Evolutionary conservation across 2,888 invertebrate species (phyloP).

Genomic region (Synergus gifuensis): DNA sequence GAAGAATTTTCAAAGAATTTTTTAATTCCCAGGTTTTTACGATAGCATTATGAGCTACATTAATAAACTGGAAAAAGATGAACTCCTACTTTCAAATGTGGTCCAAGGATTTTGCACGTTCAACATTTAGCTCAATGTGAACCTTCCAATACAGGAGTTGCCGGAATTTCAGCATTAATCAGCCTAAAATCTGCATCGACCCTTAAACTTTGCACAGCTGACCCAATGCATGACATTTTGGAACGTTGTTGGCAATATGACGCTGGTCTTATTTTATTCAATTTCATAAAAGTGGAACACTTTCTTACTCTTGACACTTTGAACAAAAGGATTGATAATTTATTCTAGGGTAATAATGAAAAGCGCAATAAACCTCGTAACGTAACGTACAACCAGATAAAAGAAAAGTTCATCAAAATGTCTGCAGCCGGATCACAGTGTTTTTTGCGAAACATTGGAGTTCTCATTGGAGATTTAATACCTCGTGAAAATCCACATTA

Average conservation of each 20-base stretch:
- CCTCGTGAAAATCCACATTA: constrained; percentile 36
- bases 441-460: constrained; percentile 49
- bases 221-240: constrained; percentile 44
- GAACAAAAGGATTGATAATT: constrained; percentile 35
- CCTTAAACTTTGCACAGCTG: constrained; percentile 45
- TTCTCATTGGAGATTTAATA: constrained; percentile 48
- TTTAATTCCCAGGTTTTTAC: constrained; percentile 49
- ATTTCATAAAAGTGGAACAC: constrained; percentile 16
- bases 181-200: constrained; percentile 4
- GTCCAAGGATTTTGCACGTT: constrained; percentile 42
- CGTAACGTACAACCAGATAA: constrained; percentile 15
- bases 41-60: constrained; percentile 45
- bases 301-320: constrained; percentile 23
- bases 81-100: constrained; percentile 44
- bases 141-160: constrained; percentile 43
- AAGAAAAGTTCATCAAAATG: constrained; percentile 44
- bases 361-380: not conserved
- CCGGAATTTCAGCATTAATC: constrained; percentile 5
- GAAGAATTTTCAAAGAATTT: constrained; percentile 45
- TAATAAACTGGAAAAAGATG: constrained; percentile 37
- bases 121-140: constrained; percentile 32
- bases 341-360: constrained; percentile 40
- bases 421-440: constrained; percentile 52
- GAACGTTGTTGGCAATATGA: constrained; percentile 44
- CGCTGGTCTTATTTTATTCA: constrained; percentile 39